Percentiles rank a stretch among this genome's conserved stretches.
phyloP scores from a whole-genome alignment of 2,113 vertebrate species.

The Microtus ochrogaster region DNA sequence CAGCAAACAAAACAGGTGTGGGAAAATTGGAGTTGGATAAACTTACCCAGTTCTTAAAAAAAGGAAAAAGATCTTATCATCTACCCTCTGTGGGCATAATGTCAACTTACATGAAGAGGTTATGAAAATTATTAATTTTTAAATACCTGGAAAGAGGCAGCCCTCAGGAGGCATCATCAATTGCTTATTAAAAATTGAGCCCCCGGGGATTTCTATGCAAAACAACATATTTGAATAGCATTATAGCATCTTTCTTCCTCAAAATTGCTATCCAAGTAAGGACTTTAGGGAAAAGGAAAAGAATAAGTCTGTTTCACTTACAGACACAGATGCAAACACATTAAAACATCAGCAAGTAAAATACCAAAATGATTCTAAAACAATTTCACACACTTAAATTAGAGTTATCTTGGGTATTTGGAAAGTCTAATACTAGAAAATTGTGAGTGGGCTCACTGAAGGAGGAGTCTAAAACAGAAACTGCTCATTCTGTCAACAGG shows the following conservation, averaged over 20 bases:
- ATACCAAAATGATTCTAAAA: background rate
- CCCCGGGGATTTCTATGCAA: slow-evolving; percentile 3
- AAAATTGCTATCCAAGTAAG: background rate
- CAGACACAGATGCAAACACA: background rate
- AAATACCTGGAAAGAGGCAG: slow-evolving; percentile 22
- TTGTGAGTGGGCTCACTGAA: background rate
- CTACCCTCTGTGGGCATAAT: background rate
- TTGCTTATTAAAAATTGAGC: slow-evolving; percentile 40
- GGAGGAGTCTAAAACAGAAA: slow-evolving; percentile 37
- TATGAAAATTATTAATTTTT: slow-evolving; percentile 18
- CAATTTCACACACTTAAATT: background rate
- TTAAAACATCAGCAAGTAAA: slow-evolving; percentile 37
- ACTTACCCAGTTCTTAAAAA: background rate
- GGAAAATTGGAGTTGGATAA: background rate
- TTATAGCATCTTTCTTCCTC: background rate
- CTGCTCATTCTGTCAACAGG: background rate
- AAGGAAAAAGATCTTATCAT: background rate
- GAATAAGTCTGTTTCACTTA: background rate
- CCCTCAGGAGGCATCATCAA: background rate
- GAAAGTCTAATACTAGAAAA: slow-evolving; percentile 1
- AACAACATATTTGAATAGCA: background rate
- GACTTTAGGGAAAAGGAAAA: background rate
- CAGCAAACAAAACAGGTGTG: background rate
- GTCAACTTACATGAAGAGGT: background rate
- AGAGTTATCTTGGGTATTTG: background rate